A percentile compares a stretch with the other conserved stretches of the same genome.
phyloP scores from a whole-genome alignment of 2,888 invertebrate genomes.

The Pyrrhosoma nymphula region DNA sequence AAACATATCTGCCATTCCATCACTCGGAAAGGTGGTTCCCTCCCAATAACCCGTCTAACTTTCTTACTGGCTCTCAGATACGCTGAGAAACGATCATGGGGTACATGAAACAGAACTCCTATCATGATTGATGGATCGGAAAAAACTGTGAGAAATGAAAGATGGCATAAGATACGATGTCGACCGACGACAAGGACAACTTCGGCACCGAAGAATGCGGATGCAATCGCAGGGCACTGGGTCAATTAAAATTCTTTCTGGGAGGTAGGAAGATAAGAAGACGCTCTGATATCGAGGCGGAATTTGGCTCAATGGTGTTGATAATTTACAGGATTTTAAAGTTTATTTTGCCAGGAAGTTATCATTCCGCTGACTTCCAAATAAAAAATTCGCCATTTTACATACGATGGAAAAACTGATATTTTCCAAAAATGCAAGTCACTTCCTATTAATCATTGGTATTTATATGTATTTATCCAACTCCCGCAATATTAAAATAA shows the following conservation, averaged over 20 bases:
- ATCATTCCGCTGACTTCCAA: too few species aligned
- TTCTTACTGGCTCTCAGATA: background rate
- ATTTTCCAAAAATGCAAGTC: too few species aligned
- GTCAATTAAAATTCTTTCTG: slow-evolving; percentile 53
- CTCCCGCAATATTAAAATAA: too few species aligned
- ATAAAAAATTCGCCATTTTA: too few species aligned
- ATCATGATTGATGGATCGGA: background rate
- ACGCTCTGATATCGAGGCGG: background rate
- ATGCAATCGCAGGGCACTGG: background rate
- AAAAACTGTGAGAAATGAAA: background rate
- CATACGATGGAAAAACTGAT: too few species aligned
- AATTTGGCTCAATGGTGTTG: background rate
- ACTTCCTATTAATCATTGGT: too few species aligned
- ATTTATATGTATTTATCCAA: too few species aligned
- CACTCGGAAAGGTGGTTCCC: background rate
- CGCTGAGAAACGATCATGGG: background rate
- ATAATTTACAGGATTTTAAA: background rate
- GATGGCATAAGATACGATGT: background rate
- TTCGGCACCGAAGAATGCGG: slow-evolving; percentile 23
- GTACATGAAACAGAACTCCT: background rate
- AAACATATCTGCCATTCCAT: background rate
- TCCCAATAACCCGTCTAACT: background rate
- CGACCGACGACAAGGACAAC: background rate
- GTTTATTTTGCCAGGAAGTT: too few species aligned
- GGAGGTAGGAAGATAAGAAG: background rate